Conservation (phyloP, 2,113 vertebrate genomes). For the Phoxinus phoxinus region DNA sequence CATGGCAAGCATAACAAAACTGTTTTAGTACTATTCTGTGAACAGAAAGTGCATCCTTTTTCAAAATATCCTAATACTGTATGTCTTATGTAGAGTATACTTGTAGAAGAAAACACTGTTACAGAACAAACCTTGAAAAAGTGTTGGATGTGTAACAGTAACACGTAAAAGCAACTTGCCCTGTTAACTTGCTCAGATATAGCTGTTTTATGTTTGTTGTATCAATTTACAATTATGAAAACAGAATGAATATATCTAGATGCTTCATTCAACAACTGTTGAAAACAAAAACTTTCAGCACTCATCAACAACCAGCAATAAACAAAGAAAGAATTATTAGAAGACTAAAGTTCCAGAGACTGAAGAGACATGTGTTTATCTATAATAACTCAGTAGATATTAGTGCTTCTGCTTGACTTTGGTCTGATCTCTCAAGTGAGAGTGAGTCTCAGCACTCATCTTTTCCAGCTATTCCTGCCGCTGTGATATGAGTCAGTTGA, state of each 20-base stretch:
- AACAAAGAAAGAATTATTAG: not conserved
- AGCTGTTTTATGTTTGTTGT: not conserved
- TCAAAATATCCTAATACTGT: not conserved
- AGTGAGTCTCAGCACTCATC: constrained; percentile 79
- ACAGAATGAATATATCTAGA: not conserved
- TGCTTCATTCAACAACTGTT: not conserved
- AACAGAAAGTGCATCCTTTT: constrained; percentile 5
- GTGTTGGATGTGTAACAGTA: not conserved
- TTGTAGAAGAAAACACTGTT: not conserved
- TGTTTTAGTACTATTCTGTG: not conserved
- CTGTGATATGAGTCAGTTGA: constrained; percentile 84
- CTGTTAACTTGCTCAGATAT: not conserved
- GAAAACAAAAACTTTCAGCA: not conserved
- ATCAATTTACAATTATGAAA: not conserved
- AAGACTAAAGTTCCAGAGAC: constrained; percentile 5
- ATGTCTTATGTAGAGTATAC: not conserved
- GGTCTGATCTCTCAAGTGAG: constrained; percentile 67
- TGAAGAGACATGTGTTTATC: not conserved
- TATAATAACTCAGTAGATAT: constrained; percentile 44
- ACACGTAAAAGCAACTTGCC: not conserved
- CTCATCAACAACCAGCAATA: not conserved
- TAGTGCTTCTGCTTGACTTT: constrained; percentile 68
- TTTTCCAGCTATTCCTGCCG: constrained; percentile 79
- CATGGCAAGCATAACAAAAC: constrained; percentile 2
- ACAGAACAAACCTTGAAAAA: not conserved